Base-by-base conservation (phyloP, 2,797 vertebrate genomes). In the Xenentodon cancila region DNA sequence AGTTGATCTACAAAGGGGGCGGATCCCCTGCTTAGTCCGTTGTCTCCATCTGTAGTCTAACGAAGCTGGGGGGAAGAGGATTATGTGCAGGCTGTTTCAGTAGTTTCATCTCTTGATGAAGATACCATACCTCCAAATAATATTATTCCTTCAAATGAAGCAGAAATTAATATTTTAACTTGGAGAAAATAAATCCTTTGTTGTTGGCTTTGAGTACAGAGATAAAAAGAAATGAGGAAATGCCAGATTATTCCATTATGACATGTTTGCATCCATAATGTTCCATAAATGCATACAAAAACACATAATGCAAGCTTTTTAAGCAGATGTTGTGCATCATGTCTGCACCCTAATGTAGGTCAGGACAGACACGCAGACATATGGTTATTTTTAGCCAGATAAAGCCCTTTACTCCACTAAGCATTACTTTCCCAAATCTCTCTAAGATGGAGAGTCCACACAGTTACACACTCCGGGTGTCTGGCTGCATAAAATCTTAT, bases 351-450 rank as follows among this genome's bases (percentile, higher is more conserved):
- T 54, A 60, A 91, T 88, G 67, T 89, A 83, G 84, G 89, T 88
- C 85, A 90, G 19, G 42, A 69, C 43, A 67, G 57, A 74, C 59
- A 54, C 49, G 73, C 53, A 64, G 32, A 67, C 52, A 53, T 43
- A 66, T 1, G 44, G 82, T 73, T 92, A 91, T 91, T 92, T 89
- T 89, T 91, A 92, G 79, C 67, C 71, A 82, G 83, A 92, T 88
- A 90, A 91, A 88, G 80, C 84, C 83, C 81, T 85, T 89, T 82
- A 80, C 77, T 80, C 80, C 66, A 79, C 67, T 75, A 73, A 85
- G 81, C 81, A 77, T 68, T 65, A 44, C 66, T 70, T 64, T 32
- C 56, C 64, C 66, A 87, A 86, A 88, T 88, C 84, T 82, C 68
- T 64, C n/a, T 72, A 32, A 69, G n/a, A 85, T 79, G 61, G 67